Evolutionary conservation across 2,888 invertebrate species (phyloP).

Genomic region (Drosophila phalerata): DNA sequence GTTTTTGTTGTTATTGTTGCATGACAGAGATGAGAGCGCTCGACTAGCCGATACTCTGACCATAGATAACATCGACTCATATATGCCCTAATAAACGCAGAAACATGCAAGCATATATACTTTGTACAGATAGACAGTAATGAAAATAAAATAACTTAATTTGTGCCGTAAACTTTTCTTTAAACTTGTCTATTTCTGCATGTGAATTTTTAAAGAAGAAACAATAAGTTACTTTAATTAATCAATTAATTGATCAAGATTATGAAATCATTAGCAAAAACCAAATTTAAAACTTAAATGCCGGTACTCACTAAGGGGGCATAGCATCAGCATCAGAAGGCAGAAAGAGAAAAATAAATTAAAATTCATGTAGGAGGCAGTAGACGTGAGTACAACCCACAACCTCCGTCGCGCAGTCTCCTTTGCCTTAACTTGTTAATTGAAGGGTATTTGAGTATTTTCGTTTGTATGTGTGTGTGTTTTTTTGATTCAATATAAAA

Average conservation of each 20-base stretch:
- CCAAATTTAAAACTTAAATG: background rate
- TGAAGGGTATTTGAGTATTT: conserved; percentile 67
- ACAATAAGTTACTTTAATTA: background rate
- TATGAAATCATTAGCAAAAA: background rate
- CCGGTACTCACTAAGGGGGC: background rate
- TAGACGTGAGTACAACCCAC: conserved; percentile 26
- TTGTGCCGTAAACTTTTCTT: background rate
- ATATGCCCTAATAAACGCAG: background rate
- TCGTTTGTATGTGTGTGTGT: conserved; percentile 26
- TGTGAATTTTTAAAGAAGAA: background rate
- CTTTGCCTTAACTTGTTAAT: conserved; percentile 69
- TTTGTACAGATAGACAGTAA: background rate
- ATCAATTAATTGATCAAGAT: background rate
- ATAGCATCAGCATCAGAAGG: background rate
- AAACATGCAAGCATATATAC: background rate
- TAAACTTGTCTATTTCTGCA: background rate
- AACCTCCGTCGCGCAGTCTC: conserved; percentile 18
- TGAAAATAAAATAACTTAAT: background rate
- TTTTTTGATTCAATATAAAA: conserved; percentile 10
- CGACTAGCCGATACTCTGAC: conserved; percentile 9
- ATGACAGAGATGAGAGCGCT: background rate
- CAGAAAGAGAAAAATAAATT: conserved; percentile 56
- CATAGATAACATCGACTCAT: background rate
- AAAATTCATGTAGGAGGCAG: conserved; percentile 70
- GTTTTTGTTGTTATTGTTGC: conserved; percentile 24